Evolutionary conservation across 2,113 vertebrate genomes (phyloP).

Genomic region (Montifringilla adamsi): DNA sequence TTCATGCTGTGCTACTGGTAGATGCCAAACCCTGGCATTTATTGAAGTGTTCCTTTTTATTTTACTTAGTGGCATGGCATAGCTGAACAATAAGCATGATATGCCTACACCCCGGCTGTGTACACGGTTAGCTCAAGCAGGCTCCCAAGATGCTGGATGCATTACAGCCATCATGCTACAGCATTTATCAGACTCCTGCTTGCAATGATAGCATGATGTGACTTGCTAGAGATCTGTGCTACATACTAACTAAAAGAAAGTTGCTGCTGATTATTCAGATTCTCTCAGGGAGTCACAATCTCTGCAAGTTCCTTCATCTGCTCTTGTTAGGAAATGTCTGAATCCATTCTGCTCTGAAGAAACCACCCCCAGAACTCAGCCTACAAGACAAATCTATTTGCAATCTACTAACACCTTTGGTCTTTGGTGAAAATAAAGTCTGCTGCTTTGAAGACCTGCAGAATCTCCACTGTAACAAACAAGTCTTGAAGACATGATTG

Average conservation of each 20-base stretch:
- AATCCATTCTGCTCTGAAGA: background rate
- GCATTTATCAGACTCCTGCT: background rate
- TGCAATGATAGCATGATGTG: background rate
- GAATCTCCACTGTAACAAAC: background rate
- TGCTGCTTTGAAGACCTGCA: background rate
- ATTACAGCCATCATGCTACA: background rate
- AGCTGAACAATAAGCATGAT: background rate
- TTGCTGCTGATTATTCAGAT: background rate
- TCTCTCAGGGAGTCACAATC: background rate
- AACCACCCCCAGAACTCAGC: background rate
- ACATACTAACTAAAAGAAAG: background rate
- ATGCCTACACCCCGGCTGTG: accelerated
- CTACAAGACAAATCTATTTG: background rate
- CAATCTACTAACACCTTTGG: background rate
- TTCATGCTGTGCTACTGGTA: background rate
- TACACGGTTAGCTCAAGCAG: background rate
- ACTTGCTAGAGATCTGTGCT: background rate
- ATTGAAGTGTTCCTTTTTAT: background rate
- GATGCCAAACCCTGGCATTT: background rate
- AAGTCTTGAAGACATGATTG: background rate
- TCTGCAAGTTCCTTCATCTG: background rate
- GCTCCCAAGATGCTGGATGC: background rate
- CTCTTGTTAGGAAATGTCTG: background rate
- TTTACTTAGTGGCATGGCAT: background rate
- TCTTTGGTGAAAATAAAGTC: background rate